Evolutionary conservation across 2,888 invertebrate genomes (phyloP).

Genomic region (Strigamia transsilvanica): DNA sequence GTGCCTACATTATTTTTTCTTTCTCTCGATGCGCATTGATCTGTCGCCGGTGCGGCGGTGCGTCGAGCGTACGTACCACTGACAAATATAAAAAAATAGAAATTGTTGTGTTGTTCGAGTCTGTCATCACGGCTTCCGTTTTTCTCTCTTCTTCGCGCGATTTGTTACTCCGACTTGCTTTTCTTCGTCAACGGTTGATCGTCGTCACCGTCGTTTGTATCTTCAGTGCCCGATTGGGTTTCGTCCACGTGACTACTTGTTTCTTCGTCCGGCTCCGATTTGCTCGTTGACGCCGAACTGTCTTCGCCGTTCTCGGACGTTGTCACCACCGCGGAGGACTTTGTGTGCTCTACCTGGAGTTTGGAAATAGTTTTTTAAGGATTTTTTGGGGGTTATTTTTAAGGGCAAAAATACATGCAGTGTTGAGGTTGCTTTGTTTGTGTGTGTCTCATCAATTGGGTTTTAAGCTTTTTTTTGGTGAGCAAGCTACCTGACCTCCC

Average conservation of each 20-base stretch:
- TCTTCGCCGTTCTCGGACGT: slow-evolving; percentile 12
- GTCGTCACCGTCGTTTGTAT: not conserved
- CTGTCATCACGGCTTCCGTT: not conserved
- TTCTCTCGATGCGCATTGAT: not conserved
- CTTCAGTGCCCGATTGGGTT: not conserved
- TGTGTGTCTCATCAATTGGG: no score
- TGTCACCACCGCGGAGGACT: not conserved
- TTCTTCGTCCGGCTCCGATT: slow-evolving; percentile 1
- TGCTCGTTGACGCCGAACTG: slow-evolving; percentile 1
- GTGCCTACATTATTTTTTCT: not conserved
- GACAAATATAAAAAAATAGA: slow-evolving; percentile 37
- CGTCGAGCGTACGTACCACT: no score
- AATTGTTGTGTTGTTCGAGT: slow-evolving; percentile 11
- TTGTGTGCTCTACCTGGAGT: not conserved
- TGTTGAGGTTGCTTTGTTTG: no score
- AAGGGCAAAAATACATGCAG: no score
- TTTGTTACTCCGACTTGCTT: not conserved
- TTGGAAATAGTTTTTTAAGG: no score
- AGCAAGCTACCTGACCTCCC: no score
- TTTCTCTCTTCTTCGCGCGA: not conserved
- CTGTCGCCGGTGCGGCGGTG: not conserved
- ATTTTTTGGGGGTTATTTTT: no score
- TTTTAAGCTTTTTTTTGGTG: no score
- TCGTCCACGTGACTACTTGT: slow-evolving; percentile 1
- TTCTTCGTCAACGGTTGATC: not conserved